Percentiles rank a stretch among this genome's conserved stretches.
phyloP scores from a whole-genome alignment of 2,113 vertebrate genomes.

The Eudyptes chrysolophus region DNA sequence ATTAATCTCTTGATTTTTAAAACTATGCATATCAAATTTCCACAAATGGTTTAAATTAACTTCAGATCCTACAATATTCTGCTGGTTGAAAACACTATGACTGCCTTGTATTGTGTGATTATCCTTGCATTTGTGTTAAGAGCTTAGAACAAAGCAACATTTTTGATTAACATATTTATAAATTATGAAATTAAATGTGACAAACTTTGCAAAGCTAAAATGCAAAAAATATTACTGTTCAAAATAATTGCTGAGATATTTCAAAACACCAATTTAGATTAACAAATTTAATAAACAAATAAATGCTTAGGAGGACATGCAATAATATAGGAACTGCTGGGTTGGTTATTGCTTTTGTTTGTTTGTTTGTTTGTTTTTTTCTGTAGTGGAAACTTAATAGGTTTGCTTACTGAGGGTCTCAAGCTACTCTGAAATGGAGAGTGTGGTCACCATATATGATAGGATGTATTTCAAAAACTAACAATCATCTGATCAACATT shows the following conservation, averaged over 20 bases:
- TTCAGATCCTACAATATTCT: not conserved
- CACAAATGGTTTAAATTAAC: not conserved
- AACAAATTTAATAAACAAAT: not conserved
- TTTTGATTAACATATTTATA: not conserved
- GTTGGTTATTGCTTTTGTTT: not conserved
- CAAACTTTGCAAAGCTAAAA: not conserved
- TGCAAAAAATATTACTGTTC: not conserved
- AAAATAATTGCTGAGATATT: not conserved
- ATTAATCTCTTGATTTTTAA: not conserved
- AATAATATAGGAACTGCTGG: not conserved
- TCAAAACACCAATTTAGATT: not conserved
- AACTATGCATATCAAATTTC: not conserved
- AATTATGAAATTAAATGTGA: not conserved
- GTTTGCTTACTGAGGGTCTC: not conserved
- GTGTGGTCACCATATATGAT: not conserved
- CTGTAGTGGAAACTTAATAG: not conserved
- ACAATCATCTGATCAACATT: not conserved
- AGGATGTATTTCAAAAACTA: not conserved
- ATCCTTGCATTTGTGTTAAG: not conserved
- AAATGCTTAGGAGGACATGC: not conserved
- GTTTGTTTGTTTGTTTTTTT: not conserved
- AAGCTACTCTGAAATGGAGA: not conserved
- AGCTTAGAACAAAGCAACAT: not conserved
- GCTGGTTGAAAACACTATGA: not conserved
- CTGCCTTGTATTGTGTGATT: not conserved